Evolutionary conservation across 2,113 vertebrate genomes (phyloP).

Genomic region (Mormyrus lacerda): DNA sequence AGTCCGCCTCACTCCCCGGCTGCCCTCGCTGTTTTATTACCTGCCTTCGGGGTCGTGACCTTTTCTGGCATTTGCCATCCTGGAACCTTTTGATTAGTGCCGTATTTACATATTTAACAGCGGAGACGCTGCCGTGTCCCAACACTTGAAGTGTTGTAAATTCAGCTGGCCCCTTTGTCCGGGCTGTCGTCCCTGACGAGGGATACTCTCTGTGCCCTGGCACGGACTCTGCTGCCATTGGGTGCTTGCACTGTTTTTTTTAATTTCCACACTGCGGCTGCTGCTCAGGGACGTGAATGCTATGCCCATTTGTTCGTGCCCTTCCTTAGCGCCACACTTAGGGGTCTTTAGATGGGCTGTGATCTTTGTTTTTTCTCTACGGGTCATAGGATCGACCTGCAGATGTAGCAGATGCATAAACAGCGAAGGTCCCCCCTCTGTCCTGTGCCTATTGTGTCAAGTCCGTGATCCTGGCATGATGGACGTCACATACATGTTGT

Average conservation of each 20-base stretch:
- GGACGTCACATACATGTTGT: not conserved
- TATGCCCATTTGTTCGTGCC: not conserved
- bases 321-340: not conserved
- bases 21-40: conserved; percentile 73
- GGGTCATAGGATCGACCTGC: not conserved
- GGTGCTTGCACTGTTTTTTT: not conserved
- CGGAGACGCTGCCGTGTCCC: conserved; percentile 66
- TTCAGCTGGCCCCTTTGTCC: conserved; percentile 79
- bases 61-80: conserved; percentile 86
- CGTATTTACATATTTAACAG: conserved; percentile 89
- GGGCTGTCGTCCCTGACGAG: not conserved
- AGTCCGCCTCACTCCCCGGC: conserved; percentile 64
- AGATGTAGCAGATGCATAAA: not conserved
- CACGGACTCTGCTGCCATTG: no score
- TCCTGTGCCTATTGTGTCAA: not conserved
- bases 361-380: not conserved
- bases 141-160: conserved; percentile 83
- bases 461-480: not conserved
- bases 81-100: conserved; percentile 88
- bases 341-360: not conserved
- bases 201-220: conserved; percentile 3
- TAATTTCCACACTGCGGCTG: not conserved
- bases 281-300: not conserved
- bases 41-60: conserved; percentile 84
- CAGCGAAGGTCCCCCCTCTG: not conserved